Conservation (phyloP, 2,888 invertebrate genomes). For the Acronicta psi region DNA sequence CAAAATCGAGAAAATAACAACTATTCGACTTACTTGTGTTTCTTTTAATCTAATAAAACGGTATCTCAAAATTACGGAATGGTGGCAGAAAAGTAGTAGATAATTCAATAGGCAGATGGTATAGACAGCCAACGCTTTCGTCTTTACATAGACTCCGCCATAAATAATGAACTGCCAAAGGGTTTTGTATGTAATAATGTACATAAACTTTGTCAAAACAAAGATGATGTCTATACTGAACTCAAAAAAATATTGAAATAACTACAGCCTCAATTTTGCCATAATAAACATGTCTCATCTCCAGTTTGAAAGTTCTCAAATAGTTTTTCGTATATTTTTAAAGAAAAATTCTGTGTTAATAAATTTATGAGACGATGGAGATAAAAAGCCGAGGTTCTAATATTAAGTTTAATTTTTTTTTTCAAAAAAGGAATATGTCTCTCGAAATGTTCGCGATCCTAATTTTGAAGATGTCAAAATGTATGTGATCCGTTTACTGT, state of each 20-base stretch:
- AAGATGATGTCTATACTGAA: too few species aligned
- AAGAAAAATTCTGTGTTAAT: conserved; percentile 35
- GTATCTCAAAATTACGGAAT: background rate
- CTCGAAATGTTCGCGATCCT: conserved; percentile 49
- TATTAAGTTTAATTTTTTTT: conserved; percentile 13
- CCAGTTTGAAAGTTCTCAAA: conserved; percentile 9
- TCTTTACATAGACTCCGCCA: too few species aligned
- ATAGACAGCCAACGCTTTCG: too few species aligned
- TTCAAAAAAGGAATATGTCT: conserved; percentile 34
- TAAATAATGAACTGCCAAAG: too few species aligned
- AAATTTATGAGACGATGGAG: conserved; percentile 29
- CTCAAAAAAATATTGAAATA: too few species aligned
- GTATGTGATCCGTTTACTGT: conserved; percentile 47
- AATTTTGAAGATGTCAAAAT: conserved; percentile 55
- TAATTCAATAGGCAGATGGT: too few species aligned
- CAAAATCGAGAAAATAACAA: background rate
- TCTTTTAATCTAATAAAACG: too few species aligned
- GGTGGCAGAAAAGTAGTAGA: too few species aligned
- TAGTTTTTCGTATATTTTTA: conserved; percentile 9
- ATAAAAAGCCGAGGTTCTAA: conserved; percentile 39
- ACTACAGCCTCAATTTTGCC: too few species aligned
- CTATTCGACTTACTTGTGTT: too few species aligned
- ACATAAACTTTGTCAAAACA: too few species aligned
- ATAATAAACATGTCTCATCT: conserved; percentile 13
- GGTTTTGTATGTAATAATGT: too few species aligned